Evolutionary conservation across 2,888 invertebrate genomes (phyloP), one percentile per base, ranked within the genome.

Genomic region (Sceliomorpha sp.): DNA sequence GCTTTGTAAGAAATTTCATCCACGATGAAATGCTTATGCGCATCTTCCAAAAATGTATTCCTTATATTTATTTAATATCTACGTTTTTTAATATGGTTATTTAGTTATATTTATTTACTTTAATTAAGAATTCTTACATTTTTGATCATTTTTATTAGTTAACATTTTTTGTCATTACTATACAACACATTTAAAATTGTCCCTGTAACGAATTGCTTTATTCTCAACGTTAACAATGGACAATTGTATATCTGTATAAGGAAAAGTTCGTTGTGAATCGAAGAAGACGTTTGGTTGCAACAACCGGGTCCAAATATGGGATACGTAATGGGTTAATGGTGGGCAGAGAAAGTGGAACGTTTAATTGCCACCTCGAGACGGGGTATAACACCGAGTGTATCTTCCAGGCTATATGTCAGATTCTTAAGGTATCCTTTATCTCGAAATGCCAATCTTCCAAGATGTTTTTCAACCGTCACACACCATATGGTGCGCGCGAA

Each of bases 401-500:
- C 68, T 58, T n/a, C 26, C 59, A 20, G 51, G 56, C 73, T 71
- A 73, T 71, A 69, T 71, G 73, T 58, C 63, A 66, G 55, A 64
- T 68, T 53, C 39, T 44, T 17, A 14, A 56, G 47, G 67, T 36
- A 62, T 62, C 70, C 42, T 62, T 68, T 66, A 70, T 68, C 68
- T 73, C 53, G 58, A 58, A 58, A 69, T 69, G 68, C 68, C 68
- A 62, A 69, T 70, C 66, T 75, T 71, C 72, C 71, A 39, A 56
- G 50, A 51, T 55, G 63, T 73, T 66, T 74, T 59, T 34, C 37
- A 67, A 73, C 70, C 53, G 70, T 63, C 50, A 60, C 68, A 64
- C 71, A 68, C 79, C 81, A 81, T 81, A 81, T 81, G 81, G 81
- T 42, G 76, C 64, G 60, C 70, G 58, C 78, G 76, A 76, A 80